Percentiles rank a stretch among this genome's conserved stretches.
Evolutionary conservation across 2,113 vertebrate species (phyloP).

Genomic region (Entosphenus tridentatus): DNA sequence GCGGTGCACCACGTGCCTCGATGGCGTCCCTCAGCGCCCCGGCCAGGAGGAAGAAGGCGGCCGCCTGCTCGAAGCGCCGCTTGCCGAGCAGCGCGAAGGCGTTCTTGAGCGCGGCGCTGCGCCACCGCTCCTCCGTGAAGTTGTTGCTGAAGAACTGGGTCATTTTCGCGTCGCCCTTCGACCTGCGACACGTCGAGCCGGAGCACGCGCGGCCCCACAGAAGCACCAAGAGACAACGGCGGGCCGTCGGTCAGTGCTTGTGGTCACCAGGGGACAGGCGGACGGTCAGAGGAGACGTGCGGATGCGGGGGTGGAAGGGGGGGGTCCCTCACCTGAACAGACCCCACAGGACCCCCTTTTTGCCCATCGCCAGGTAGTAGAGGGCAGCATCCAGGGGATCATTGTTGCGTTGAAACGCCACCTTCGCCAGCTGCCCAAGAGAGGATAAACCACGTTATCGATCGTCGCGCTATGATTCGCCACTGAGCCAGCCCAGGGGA

Average conservation of each 20-base stretch:
- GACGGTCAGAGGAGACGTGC: background rate
- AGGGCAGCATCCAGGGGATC: constrained; percentile 84
- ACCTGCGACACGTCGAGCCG: constrained; percentile 25
- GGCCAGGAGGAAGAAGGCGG: constrained; percentile 84
- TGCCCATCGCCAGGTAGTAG: constrained; percentile 93
- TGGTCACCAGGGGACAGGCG: background rate
- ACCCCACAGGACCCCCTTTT: constrained; percentile 91
- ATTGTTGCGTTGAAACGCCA: constrained; percentile 74
- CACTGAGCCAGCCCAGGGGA: too few species aligned
- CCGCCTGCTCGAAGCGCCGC: constrained; percentile 89
- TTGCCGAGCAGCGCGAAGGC: constrained; percentile 90
- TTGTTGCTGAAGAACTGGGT: constrained; percentile 93
- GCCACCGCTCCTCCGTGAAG: constrained; percentile 83
- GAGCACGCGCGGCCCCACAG: background rate
- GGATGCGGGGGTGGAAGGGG: background rate
- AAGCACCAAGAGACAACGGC: too few species aligned
- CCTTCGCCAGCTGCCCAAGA: constrained; percentile 43
- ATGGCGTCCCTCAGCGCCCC: constrained; percentile 92
- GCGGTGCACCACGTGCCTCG: constrained; percentile 34
- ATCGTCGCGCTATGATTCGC: too few species aligned
- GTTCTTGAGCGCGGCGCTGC: constrained; percentile 88
- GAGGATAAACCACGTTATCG: constrained; percentile 11
- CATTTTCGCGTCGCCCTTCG: constrained; percentile 92
- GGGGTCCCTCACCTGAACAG: constrained; percentile 52
- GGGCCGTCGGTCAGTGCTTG: background rate